Base-by-base conservation (phyloP, 2,113 vertebrate genomes). In the Lampris megalopsis region DNA sequence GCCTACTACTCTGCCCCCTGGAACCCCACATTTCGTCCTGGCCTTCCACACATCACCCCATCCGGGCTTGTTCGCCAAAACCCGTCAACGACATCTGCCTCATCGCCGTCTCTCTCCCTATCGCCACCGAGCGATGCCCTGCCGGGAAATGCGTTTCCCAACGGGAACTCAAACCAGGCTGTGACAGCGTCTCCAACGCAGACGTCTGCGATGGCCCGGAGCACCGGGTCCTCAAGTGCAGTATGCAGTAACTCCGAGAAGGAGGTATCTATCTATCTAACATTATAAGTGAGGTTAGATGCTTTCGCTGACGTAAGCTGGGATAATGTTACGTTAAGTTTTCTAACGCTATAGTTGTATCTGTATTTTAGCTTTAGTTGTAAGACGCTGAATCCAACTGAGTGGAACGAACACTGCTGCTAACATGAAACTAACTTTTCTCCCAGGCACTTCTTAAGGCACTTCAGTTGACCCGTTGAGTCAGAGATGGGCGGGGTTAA, bases 201-300 rank as follows among this genome's bases (percentile, higher is more conserved):
- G 59, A 91, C 70, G 74, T 85, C 70, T 85, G 81, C 75, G 37
- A 75, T 78, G 56, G 87, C 84, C 10, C 81, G 93, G 7, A 94
- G 93, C 82, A 94, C 91, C 64, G 92, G 92, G 6, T 95, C 92
- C 0, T 95, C 96, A 67, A 95, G 93, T 49, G 94, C 93, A 0
- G 95, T 92, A 0, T 94, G 93, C 72, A 96, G 95, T 71, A 95
- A 96, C 84, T 95, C 94, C 0, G 96, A 96, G 5, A 93, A 95
- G 35, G 95, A 96, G 95, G 96, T 95, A 24, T 24, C 24, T 24
- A 24, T 24, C 24, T 24, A 24, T 24, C 24, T 24, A 24, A 24
- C 24, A 24, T 24, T 24, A 24, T 24, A 24, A 24, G 24, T 24
- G 24, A 24, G 24, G 24, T 24, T 24, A 24, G 24, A 24, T 24